These are phyloP conservation scores for Entosphenus tridentatus DNA, from an alignment of 2,113 vertebrate species.

Conservation along the genomic window DNA sequence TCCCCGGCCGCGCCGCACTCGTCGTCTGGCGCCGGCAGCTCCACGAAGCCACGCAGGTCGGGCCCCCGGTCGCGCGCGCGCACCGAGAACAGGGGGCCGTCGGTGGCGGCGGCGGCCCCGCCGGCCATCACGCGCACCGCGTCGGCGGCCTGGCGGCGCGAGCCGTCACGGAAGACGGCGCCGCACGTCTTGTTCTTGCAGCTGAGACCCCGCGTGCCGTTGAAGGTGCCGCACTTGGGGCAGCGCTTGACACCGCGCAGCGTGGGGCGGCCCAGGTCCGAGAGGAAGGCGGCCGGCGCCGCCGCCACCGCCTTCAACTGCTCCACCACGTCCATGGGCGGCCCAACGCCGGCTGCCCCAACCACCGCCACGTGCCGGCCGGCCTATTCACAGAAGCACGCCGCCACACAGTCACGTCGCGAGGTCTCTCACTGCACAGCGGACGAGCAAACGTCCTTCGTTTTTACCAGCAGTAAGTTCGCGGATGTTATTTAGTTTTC, in stretches of 20 bases:
- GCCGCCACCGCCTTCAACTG: not conserved
- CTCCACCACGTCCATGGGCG: too few relatives aligned
- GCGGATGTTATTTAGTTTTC: too few relatives aligned
- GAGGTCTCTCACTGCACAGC: too few relatives aligned
- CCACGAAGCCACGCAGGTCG: slow-evolving; percentile 43
- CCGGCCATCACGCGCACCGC: slow-evolving; percentile 45
- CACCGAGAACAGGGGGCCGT: slow-evolving; percentile 47
- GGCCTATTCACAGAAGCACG: too few relatives aligned
- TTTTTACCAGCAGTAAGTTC: too few relatives aligned
- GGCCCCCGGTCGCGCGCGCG: slow-evolving; percentile 37
- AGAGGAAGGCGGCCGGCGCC: slow-evolving; percentile 37
- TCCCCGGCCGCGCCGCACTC: slow-evolving; percentile 19
- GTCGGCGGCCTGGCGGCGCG: slow-evolving; percentile 21
- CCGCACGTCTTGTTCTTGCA: slow-evolving; percentile 81
- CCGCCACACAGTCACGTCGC: too few relatives aligned
- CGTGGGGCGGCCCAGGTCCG: slow-evolving; percentile 61
- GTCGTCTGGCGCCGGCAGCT: slow-evolving; percentile 44
- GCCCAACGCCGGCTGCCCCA: too few relatives aligned
- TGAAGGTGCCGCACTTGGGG: slow-evolving; percentile 62
- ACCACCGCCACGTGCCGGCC: too few relatives aligned
- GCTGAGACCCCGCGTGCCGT: slow-evolving; percentile 64
- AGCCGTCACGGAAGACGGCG: slow-evolving; percentile 35
- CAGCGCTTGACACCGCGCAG: slow-evolving; percentile 59
- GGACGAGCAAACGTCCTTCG: too few relatives aligned
- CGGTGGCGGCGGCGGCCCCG: slow-evolving; percentile 13